Evolutionary conservation across 2,113 vertebrate species (phyloP), one percentile per base, ranked within the genome.

Genomic region (Camelus bactrianus): DNA sequence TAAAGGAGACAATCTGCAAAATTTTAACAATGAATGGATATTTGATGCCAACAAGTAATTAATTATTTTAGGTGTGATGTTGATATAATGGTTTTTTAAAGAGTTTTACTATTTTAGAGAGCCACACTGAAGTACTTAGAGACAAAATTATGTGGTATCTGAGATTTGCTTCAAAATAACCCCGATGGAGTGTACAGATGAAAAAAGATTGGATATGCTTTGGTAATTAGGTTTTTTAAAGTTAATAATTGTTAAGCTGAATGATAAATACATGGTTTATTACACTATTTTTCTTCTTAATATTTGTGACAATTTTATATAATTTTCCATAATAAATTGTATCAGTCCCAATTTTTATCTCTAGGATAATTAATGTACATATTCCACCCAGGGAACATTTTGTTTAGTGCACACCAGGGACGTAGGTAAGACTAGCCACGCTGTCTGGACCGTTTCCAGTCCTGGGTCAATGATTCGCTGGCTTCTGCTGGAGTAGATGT

Each of bases 91-190:
- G 50, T 42, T 79, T 76, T 86, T 77, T 8, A 38, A 87, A 62
- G n/a, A 89, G 52, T 76, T 70, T 77, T 69, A 58, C 79, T 67
- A 75, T 76, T 94, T 88, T 46, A 69, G 42, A 60, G 32, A 88
- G 17, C 13, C 32, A 56, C 38, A 54, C 16, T 48, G 15, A 76
- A 77, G 77, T 56, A 65, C 30, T 70, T 72, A 76, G 5, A 56
- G 26, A 26, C 19, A 2, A 89, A 92, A 72, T 62, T 35, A 62
- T 42, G 6, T 8, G 48, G 5, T 30, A 50, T 70, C 22, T 89
- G 58, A 73, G 54, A 35, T 76, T 93, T 77, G 75, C 64, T 88
- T 32, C 52, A 70, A 69, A 81, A 64, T 73, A 46, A 82, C 20
- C 12, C 35, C 38, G 42, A 54, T 9, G 13, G 24, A 20, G 30